Evolutionary conservation across 1,140 invertebrate species (phyloP).

Genomic region (Triops longicaudatus): DNA sequence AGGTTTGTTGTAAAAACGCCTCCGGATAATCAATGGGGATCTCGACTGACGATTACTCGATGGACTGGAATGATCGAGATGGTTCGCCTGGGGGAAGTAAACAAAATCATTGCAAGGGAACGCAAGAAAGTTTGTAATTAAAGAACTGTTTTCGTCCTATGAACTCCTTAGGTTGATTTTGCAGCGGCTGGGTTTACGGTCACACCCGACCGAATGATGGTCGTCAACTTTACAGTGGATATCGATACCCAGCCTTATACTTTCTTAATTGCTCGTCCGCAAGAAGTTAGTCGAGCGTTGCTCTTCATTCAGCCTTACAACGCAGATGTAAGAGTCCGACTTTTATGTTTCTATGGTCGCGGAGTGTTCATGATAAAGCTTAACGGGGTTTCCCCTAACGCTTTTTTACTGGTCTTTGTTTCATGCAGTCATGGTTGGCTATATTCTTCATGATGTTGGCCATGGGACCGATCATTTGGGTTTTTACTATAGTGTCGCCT

Average conservation of each 20-base stretch:
- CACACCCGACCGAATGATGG: constrained; percentile 48
- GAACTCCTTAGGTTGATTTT: constrained; percentile 49
- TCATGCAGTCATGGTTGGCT: constrained; percentile 68
- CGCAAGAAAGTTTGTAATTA: constrained; percentile 19
- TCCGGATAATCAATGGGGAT: constrained; percentile 29
- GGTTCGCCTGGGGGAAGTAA: constrained; percentile 32
- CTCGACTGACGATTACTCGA: constrained; percentile 23
- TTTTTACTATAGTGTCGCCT: constrained; percentile 61
- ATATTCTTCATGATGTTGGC: constrained; percentile 58
- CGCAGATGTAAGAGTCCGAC: constrained; percentile 47
- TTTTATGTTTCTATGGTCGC: constrained; percentile 32
- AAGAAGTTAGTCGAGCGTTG: constrained; percentile 63
- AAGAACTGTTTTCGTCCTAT: not conserved
- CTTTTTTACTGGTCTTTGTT: constrained; percentile 22
- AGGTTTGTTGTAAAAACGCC: constrained; percentile 17
- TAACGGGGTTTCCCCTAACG: not conserved
- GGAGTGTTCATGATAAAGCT: not conserved
- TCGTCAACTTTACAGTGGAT: constrained; percentile 68
- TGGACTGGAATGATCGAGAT: constrained; percentile 38
- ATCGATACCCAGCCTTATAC: constrained; percentile 69
- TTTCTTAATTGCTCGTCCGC: constrained; percentile 63
- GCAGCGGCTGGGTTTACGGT: constrained; percentile 63
- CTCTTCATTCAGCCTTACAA: constrained; percentile 80
- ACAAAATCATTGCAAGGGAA: not conserved
- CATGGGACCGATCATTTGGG: constrained; percentile 68